phyloP scores from a whole-genome alignment of 30 jellyfish, hydroid and myxozoan species.

The Mastigias papua region DNA sequence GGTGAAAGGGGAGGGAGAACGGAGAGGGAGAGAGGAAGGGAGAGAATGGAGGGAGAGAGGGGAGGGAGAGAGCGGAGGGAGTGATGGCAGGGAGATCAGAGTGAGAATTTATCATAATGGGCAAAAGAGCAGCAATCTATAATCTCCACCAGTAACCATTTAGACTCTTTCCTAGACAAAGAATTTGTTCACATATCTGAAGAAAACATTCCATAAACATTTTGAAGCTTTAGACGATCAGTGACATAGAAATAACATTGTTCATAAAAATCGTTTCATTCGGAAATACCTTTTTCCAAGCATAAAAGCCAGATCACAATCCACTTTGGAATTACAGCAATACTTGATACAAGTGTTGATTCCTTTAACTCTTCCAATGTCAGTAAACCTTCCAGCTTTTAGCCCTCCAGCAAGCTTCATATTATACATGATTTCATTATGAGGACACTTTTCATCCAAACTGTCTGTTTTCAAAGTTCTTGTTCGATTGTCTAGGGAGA shows the following conservation, averaged over 20 bases:
- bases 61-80: neutral
- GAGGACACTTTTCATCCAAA: conserved; percentile 92
- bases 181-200: no score
- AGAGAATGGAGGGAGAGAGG: neutral
- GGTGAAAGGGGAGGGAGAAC: neutral
- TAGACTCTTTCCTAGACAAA: no score
- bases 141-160: no score
- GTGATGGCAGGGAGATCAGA: no score
- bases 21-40: neutral
- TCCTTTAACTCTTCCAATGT: conserved; percentile 92
- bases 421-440: conserved; percentile 92
- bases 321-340: conserved; percentile 92
- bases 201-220: no score
- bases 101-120: no score
- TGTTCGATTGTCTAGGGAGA: conserved; percentile 78
- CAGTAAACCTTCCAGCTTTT: conserved; percentile 98
- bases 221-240: no score
- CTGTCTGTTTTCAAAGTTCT: conserved; percentile 80
- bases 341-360: conserved; percentile 86
- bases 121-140: no score
- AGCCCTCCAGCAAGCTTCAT: conserved; percentile 97
- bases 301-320: conserved; percentile 98
- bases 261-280: no score
- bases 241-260: no score
- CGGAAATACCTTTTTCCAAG: conserved; percentile 89